These are phyloP conservation scores for Malurus splendens DNA, from an alignment of 2,797 vertebrate genomes.

Conservation along the genomic window DNA sequence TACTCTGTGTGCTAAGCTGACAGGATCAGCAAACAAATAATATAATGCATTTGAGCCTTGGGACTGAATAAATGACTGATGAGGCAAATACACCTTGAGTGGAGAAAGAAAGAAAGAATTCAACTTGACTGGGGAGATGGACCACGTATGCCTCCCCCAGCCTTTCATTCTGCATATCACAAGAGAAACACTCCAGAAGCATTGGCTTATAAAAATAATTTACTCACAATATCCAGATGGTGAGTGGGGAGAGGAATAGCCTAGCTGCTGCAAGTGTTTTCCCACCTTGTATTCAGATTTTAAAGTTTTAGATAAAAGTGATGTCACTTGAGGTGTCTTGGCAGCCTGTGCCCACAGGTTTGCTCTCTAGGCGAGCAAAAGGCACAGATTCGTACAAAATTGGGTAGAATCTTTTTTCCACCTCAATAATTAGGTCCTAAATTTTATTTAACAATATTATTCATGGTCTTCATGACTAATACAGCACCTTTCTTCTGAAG, in stretches of 20 bases:
- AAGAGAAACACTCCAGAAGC: background rate
- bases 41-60: background rate
- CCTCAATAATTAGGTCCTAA: background rate
- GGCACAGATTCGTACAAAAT: background rate
- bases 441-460: background rate
- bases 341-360: background rate
- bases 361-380: background rate
- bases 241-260: background rate
- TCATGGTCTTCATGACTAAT: background rate
- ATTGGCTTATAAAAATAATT: background rate
- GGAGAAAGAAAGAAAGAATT: background rate
- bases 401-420: background rate
- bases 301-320: background rate
- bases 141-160: background rate
- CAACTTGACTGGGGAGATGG: background rate
- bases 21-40: background rate
- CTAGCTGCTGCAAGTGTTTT: background rate
- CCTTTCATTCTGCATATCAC: background rate
- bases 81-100: background rate
- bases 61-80: background rate
- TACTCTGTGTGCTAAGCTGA: background rate
- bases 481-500: background rate
- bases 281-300: background rate
- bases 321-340: background rate
- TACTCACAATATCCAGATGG: background rate